A percentile compares a stretch with the other conserved stretches of the same genome.
These are phyloP conservation scores for Cariama cristata DNA, from an alignment of 2,113 vertebrate species.

Conservation along the genomic window DNA sequence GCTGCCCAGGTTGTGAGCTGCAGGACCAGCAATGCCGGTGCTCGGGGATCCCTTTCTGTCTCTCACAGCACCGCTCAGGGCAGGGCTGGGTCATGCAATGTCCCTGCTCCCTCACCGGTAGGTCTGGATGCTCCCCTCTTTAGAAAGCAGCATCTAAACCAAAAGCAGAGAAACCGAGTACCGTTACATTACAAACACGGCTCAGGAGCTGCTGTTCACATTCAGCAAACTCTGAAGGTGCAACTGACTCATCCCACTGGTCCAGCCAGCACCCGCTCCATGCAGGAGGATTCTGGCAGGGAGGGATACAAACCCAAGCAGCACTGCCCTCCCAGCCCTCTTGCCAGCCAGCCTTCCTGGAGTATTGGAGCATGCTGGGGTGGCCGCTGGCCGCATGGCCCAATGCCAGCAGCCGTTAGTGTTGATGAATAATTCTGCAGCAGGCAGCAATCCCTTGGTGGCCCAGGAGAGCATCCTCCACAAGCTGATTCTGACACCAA, in stretches of 20 bases:
- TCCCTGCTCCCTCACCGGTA: rapidly evolving
- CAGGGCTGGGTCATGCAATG: too few relatives aligned
- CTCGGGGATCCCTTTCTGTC: not conserved
- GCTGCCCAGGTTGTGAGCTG: not conserved
- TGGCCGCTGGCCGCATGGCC: rapidly evolving
- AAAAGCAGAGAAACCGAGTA: too few relatives aligned
- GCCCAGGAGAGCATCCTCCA: not conserved
- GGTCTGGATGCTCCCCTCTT: not conserved
- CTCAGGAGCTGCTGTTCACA: not conserved
- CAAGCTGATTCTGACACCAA: not conserved
- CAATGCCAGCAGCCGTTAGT: rapidly evolving
- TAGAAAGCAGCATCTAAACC: not conserved
- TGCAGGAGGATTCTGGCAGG: not conserved
- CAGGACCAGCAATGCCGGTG: not conserved
- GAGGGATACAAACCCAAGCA: not conserved
- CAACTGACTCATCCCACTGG: rapidly evolving
- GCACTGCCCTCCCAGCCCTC: not conserved
- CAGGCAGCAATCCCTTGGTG: rapidly evolving
- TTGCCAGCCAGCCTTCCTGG: not conserved
- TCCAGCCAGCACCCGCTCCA: rapidly evolving
- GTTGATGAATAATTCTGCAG: not conserved
- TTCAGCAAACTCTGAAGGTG: not conserved
- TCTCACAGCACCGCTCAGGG: not conserved
- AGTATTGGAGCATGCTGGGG: too few relatives aligned
- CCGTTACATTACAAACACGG: rapidly evolving